Base-by-base conservation (phyloP, 2,797 vertebrate species). In the Crypturellus tataupa region DNA sequence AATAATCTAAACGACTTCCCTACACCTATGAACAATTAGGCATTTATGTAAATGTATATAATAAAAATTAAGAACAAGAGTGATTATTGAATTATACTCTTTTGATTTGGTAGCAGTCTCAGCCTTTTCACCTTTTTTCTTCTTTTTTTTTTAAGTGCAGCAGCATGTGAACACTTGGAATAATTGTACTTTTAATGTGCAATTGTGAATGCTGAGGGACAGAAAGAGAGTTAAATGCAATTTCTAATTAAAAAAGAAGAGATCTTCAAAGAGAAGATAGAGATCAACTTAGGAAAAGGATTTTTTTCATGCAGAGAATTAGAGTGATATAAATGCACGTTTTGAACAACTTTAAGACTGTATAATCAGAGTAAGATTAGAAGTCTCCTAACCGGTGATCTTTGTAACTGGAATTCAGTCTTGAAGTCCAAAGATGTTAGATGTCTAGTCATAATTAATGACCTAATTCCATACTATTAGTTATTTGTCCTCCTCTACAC, bases 141-240 rank as follows among this genome's bases (percentile, higher is more conserved):
- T 2, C 13, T 31, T 31, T 25, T 31, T 24, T 39, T 16, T 5
- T 3, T 3, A 46, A 39, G 14, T 62, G 60, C 1, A 0, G 0
- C 14, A 53, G 12, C 5, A 18, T 67, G 37, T 59, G 37, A 84
- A 9, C 13, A 64, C 81, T 89, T 64, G 14, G 29, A 13, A 64
- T 76, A 85, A 89, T 46, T 46, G 9, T 39, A 75, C 19, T 63
- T 58, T 51, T 79, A 79, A 76, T 59, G 51, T 7, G 8, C 18
- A 27, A 4, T 63, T 79, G 39, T 81, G 58, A 67, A 62, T 55
- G 16, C 21, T 67, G 47, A 55, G 29, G 20, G 55, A 81, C 42
- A 63, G 27, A 47, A 77, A 5, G 5, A 18, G 18, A 55, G 31
- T 72, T 68, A 64, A 85, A 68, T 51, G 20, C 1, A 59, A 79